These are phyloP conservation scores for Sinonovacula constricta DNA, from an alignment of 1,140 invertebrate species.

Conservation along the genomic window DNA sequence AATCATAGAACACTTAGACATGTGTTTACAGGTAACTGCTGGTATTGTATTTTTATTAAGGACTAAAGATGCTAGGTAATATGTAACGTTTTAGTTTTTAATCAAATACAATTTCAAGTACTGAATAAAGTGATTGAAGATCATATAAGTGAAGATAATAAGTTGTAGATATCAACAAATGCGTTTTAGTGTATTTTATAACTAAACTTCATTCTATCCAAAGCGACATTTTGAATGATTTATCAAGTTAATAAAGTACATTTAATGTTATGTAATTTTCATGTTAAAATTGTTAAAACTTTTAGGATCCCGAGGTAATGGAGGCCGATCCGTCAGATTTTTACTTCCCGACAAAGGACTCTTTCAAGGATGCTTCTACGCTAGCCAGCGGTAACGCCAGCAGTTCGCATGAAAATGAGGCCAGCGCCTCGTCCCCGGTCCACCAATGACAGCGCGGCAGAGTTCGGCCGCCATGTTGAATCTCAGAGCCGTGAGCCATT, in stretches of 20 bases:
- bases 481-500: constrained; percentile 41
- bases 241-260: too few species aligned
- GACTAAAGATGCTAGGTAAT: not conserved
- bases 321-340: constrained; percentile 13
- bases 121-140: too few species aligned
- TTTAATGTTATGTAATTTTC: too few species aligned
- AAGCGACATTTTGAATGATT: too few species aligned
- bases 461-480: constrained; percentile 29
- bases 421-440: not conserved
- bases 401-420: not conserved
- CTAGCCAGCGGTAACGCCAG: constrained; percentile 4
- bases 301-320: constrained; percentile 37
- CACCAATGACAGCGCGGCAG: constrained; percentile 4
- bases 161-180: too few species aligned
- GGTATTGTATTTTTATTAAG: not conserved
- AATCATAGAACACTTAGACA: constrained; percentile 41
- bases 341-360: constrained; percentile 26
- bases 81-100: too few species aligned
- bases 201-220: too few species aligned
- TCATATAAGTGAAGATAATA: too few species aligned
- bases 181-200: too few species aligned
- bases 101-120: too few species aligned
- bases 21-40: constrained; percentile 42
- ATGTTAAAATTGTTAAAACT: not conserved
- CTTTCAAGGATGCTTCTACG: constrained; percentile 44